Base-by-base conservation (phyloP, 2,113 vertebrate genomes). In the Peromyscus leucopus region DNA sequence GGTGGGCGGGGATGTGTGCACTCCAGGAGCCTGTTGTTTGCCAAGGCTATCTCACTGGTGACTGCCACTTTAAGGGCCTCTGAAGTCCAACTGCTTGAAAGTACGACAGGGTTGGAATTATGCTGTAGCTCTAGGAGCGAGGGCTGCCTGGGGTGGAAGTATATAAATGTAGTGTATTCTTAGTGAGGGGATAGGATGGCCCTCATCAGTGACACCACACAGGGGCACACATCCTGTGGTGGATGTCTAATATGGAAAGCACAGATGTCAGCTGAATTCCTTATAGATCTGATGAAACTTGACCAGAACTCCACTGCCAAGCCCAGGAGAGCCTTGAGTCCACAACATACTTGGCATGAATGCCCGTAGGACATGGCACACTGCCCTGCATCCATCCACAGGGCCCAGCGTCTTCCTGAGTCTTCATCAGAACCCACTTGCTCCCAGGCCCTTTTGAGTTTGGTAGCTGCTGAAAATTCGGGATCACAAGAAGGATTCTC, bases 361-460 rank as follows among this genome's bases (percentile, higher is more conserved):
- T 46, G 7, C 11, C 16, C 61, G 12, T 5, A 42, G 33, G 1
- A 0, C 16, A 1, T 0, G 36, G 11, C 26, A 36, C 2, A 2
- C n/a, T 61, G 55, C 36, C 80, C 74, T 94, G 63, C 12, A 26
- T 10, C 46, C 4, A 22, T 46, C 65, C 42, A 78, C 39, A 89
- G 39, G 93, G 12, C 33, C 55, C 31, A 42, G 2, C 36, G 57
- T 61, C 51, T 86, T 61, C 24, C 31, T 9, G 28, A 5, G 24
- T 16, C 80, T 26, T 89, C 51, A 36, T 22, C 57, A 51, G 84
- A 88, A 16, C 2, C 69, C 48, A 2, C 13, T 79, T 5, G 11
- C 17, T 26, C 3, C 48, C n/a, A 24, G n/a, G 28, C 39, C 59
- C 76, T 42, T 42, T 78, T 17, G 65, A 94, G 10, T 90, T 48